phyloP scores from a whole-genome alignment of 2,888 invertebrate species.

The Andrena haemorrhoa region DNA sequence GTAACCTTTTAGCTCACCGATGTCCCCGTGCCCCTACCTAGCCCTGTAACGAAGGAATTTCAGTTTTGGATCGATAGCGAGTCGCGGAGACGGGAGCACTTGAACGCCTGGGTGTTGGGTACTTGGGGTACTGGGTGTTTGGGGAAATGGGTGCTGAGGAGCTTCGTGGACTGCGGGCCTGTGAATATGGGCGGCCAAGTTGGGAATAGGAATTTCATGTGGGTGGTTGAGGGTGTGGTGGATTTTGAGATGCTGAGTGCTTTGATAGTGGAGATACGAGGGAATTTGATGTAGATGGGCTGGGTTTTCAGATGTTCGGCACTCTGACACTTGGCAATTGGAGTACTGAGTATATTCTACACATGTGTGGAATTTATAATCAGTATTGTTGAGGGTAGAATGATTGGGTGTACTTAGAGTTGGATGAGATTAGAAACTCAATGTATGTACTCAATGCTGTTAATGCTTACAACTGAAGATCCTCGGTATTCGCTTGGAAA shows the following conservation, averaged over 20 bases:
- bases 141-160: neutral
- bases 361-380: no score
- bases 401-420: neutral
- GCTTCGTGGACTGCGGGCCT: no score
- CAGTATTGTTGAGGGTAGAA: no score
- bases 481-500: no score
- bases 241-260: neutral
- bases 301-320: neutral
- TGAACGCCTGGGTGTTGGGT: neutral
- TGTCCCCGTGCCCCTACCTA: neutral
- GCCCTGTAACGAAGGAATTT: neutral
- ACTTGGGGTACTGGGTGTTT: neutral
- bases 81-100: neutral
- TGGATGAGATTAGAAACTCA: no score
- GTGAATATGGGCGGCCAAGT: no score
- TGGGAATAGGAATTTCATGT: no score
- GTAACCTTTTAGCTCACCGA: constrained; percentile 44
- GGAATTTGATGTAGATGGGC: neutral
- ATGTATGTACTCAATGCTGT: no score
- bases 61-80: constrained; percentile 7
- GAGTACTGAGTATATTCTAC: neutral
- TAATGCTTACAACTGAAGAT: no score
- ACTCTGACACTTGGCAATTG: neutral
- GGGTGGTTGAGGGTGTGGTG: no score
- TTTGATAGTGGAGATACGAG: neutral